Base-by-base conservation (phyloP, 35 echinoderm and acorn worm genomes). In the Anneissia japonica region DNA sequence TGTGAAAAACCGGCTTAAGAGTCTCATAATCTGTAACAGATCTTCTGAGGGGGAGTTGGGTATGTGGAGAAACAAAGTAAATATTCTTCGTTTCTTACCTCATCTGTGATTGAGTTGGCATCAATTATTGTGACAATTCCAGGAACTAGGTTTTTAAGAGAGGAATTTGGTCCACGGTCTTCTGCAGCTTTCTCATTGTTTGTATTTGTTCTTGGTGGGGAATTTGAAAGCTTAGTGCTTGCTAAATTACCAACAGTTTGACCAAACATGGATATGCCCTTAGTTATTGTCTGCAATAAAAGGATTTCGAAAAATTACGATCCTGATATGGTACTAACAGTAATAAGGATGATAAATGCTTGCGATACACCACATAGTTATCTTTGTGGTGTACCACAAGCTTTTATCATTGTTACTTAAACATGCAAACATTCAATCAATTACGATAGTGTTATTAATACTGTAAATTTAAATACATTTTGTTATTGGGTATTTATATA, bases 121-220 rank as follows among this genome's bases (percentile, higher is more conserved):
- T 98, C 95, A 19, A 98, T 91, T 73, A 98, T 90, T 32, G 95
- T 94, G 36, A 98, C 95, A 9, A 98, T 78, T 3, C 95, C 95
- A 29, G 95, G 91, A 32, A 73, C 88, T 30, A 90, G 87, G 41
- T 89, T 64, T 41, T 87, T 81, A 45, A 35, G 72, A 34, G 86
- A 78, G 38, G 86, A 43, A 64, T 38, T 92, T 77, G 81, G 76
- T 80, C 19, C 84, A 0, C 75, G 37, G 35, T 81, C 89, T 26
- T 88, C 87, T 12, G 76, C 72, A 0, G 80, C 55, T 45, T 86
- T 82, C 31, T 90, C 87, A 26, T 86, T 37, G 46, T 87, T 75
- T n/a, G 81, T 32, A 30, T 90, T 74, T 79, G 82, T 85, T 39
- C 91, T 88, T 32, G 95, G 91, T 14, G 91, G 91, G 0, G 95